Base-by-base conservation (phyloP, 2,888 invertebrate genomes). In the Trachelus troglodyta region DNA sequence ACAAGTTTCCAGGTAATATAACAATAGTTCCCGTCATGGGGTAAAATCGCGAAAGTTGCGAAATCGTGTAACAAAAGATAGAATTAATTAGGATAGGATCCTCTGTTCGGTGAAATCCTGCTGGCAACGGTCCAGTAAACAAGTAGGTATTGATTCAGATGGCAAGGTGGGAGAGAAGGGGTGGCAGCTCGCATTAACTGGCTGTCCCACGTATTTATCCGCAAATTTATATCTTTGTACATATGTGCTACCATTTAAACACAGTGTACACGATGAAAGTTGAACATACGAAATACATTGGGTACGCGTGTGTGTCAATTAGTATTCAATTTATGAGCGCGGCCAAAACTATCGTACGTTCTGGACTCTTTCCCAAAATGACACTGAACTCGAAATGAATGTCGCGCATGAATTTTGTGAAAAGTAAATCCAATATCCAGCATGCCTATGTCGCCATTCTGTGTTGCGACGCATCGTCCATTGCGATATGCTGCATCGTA, bases 121-220 rank as follows among this genome's bases (percentile, higher is more conserved):
- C 83, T 89, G 89, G 89, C 89, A 88, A 85, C 82, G 86, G 86
- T 89, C 88, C 89, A 89, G 87, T 88, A 88, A 88, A 88, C 89
- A 87, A 89, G 87, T 88, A 87, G 87, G 85, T 89, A 89, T 89
- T 89, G 89, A 89, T 89, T 89, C 85, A 87, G 84, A 87, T 87
- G 85, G 88, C 83, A 84, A 84, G 83, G 84, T 56, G 23, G 56
- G 84, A 79, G 79, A 75, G 77, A 71, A 69, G 74, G 73, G 73
- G 76, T 40, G 76, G 81, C 76, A 79, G 80, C 82, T 83, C 85
- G 85, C 85, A 87, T 87, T 87, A 89, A 87, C 86, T 84, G 84
- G 83, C 86, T 87, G 86, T 84, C 86, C 85, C 83, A 85, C 87
- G 86, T 89, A 90, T 89, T 89, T 88, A 90, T 89, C 87, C 86